Conservation (phyloP, 2,888 invertebrate genomes). For the Sericinus montela region DNA sequence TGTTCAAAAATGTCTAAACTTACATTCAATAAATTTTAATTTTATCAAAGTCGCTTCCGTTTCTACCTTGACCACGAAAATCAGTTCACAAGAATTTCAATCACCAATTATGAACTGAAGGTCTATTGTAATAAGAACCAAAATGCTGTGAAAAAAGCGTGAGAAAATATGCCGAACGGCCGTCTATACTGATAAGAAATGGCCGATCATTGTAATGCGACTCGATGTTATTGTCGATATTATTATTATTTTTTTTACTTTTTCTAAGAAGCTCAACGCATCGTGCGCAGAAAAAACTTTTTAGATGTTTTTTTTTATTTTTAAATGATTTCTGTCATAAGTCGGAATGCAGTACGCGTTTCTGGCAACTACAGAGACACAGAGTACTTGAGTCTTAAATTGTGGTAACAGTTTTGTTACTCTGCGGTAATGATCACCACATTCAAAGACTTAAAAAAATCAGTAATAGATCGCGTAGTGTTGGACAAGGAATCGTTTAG, state of each 20-base stretch:
- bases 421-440: too few species aligned
- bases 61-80: slow-evolving; percentile 20
- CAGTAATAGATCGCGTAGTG: too few species aligned
- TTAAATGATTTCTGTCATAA: too few species aligned
- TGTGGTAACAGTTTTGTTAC: too few species aligned
- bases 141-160: slow-evolving; percentile 31
- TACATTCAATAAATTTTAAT: too few species aligned
- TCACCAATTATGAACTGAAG: slow-evolving; percentile 17
- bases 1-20: too few species aligned
- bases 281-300: background rate
- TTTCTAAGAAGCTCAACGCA: slow-evolving; percentile 6
- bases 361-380: too few species aligned
- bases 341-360: too few species aligned
- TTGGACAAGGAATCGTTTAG: too few species aligned
- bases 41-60: background rate
- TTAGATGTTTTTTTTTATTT: too few species aligned
- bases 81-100: background rate
- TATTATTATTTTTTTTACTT: slow-evolving; percentile 5
- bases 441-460: too few species aligned
- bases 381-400: too few species aligned
- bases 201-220: slow-evolving; percentile 40
- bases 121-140: slow-evolving; percentile 19
- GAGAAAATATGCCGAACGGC: slow-evolving; percentile 49
- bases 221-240: slow-evolving; percentile 21
- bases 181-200: slow-evolving; percentile 38